Conservation (phyloP, 1,140 invertebrate genomes). For the Diorhabda sublineata region DNA sequence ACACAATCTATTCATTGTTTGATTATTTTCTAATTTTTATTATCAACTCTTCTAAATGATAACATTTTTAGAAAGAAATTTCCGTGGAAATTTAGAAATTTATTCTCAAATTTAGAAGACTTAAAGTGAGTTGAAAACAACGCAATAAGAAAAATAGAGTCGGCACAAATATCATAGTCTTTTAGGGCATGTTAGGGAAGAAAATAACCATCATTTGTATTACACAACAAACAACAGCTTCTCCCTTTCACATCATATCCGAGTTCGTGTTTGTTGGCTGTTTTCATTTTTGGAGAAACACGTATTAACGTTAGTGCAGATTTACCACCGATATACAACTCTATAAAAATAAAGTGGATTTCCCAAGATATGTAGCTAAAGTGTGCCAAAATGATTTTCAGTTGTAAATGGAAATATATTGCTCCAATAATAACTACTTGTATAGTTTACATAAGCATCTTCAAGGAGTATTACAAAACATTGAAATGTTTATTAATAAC, state of each 20-base stretch:
- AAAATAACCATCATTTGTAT: constrained; percentile 3
- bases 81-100: background rate
- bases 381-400: constrained; percentile 2
- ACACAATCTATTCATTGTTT: too few relatives aligned
- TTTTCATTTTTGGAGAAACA: constrained; percentile 2
- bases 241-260: constrained; percentile 1
- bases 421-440: background rate
- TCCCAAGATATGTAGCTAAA: background rate
- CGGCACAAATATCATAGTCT: constrained; percentile 2
- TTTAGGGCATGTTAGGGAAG: constrained; percentile 1
- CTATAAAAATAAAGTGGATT: constrained; percentile 3
- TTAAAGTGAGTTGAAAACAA: background rate
- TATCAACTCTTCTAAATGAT: too few relatives aligned
- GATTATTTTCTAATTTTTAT: too few relatives aligned
- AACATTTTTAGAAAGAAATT: too few relatives aligned
- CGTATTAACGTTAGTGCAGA: constrained; percentile 1
- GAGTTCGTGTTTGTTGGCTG: constrained; percentile 1
- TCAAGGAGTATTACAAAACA: too few relatives aligned
- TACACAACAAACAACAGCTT: background rate
- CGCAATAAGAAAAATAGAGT: background rate
- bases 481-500: too few relatives aligned
- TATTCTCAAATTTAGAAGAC: background rate
- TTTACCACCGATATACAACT: constrained; percentile 2
- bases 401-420: background rate
- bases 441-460: too few relatives aligned